These are phyloP conservation scores for Periophthalmodon schlosseri DNA, from an alignment of 2,113 vertebrate species.

Conservation along the genomic window DNA sequence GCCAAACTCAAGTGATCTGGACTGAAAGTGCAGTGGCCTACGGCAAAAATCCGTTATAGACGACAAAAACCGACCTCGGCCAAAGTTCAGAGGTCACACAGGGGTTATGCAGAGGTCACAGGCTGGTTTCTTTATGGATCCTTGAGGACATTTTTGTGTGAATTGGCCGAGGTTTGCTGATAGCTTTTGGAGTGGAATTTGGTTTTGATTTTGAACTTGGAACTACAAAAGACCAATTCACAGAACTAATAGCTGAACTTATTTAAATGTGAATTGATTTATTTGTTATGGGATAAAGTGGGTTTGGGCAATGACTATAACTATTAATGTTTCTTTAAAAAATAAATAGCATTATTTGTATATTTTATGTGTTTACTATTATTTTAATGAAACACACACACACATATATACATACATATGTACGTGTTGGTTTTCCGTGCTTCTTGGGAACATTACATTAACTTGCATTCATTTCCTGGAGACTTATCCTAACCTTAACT, in stretches of 20 bases:
- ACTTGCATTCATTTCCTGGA: too few species aligned
- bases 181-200: neutral
- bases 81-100: slow-evolving; percentile 1
- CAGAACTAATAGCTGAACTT: neutral
- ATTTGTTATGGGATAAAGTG: neutral
- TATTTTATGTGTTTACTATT: neutral
- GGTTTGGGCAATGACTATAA: neutral
- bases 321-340: neutral
- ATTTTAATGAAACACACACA: neutral
- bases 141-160: neutral
- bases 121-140: neutral
- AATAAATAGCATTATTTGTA: neutral
- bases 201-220: neutral
- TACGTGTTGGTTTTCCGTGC: too few species aligned
- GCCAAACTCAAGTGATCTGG: neutral
- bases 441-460: too few species aligned
- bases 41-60: neutral
- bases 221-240: neutral
- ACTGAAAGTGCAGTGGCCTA: neutral
- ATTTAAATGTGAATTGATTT: neutral
- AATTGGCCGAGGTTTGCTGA: neutral
- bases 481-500: too few species aligned
- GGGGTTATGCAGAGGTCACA: neutral
- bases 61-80: neutral
- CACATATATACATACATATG: too few species aligned